Conservation (phyloP, 2,888 invertebrate species). For the Drosophila pseudotalamancana region DNA sequence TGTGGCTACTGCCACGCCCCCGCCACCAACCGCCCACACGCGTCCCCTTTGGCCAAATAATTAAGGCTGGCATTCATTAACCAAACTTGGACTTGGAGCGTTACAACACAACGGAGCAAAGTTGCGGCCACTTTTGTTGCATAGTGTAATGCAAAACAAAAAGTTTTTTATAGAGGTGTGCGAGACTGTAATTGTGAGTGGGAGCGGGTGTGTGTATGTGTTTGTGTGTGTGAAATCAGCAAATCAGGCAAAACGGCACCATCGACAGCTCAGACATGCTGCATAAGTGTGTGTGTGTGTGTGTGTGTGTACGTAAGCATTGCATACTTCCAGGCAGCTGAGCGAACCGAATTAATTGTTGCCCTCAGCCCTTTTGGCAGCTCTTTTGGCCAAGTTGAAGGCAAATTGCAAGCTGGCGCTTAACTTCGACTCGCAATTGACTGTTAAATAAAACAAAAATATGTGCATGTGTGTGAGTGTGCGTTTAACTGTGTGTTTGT, state of each 20-base stretch:
- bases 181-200: background rate
- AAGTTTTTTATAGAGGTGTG: conserved; percentile 21
- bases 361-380: conserved; percentile 23
- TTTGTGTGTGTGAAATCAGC: conserved; percentile 24
- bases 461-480: background rate
- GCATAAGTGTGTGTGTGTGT: background rate
- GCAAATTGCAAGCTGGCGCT: conserved; percentile 47
- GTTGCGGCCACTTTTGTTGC: conserved; percentile 59
- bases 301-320: conserved; percentile 3
- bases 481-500: background rate
- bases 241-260: conserved; percentile 28
- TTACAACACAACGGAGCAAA: conserved; percentile 41
- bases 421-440: conserved; percentile 28
- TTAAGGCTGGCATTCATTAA: conserved; percentile 74
- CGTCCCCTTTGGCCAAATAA: conserved; percentile 58
- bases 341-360: conserved; percentile 29
- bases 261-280: conserved; percentile 27
- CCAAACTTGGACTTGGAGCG: conserved; percentile 46
- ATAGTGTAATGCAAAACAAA: conserved; percentile 40
- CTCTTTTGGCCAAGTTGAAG: conserved; percentile 3
- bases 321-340: conserved; percentile 20
- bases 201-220: background rate
- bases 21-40: background rate
- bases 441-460: conserved; percentile 15
- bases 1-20: conserved; percentile 19